Base-by-base conservation (phyloP, 2,888 invertebrate genomes). In the Cryptocephalus primarius region DNA sequence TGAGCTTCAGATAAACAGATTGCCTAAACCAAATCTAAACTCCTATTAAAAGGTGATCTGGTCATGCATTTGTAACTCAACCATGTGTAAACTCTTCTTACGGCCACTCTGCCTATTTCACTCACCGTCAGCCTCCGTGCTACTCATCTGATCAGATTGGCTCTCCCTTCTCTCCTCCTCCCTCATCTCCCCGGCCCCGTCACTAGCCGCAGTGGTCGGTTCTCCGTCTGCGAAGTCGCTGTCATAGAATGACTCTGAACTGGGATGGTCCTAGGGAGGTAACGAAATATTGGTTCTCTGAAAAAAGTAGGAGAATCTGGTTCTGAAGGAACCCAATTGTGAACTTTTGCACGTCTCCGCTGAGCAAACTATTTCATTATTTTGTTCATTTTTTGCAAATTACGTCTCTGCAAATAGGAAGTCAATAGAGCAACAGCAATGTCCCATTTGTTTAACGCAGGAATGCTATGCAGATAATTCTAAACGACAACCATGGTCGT, bases 201-300 rank as follows among this genome's bases (percentile, higher is more conserved):
- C 58, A 40, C 49, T 45, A 8, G 55, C 54, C 9, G 54, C 64
- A 48, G 53, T 56, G 45, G 63, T 72, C 47, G 62, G 73, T 61
- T 76, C 83, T 1, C 78, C 81, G 46, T 85, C 87, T 1, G 86
- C 86, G 57, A 86, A 85, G 65, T 87, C 87, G 59, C 87, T 92
- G 63, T 93, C 93, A 68, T 91, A 91, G 70, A 88, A 88, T 12
- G 89, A 88, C 64, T 91, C 90, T 0, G 88, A 88, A 60, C 88
- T 88, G 1, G 85, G 87, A 67, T 86, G 86, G 63, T 89, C 89
- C 85, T 87, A 60, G 40, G 66, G 61, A 54, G 32, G 42, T 40
- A 46, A n/a, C 11, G 2, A 9, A 42, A 34, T 1, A 11, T 8
- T 6, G 32, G 14, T 9, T 22, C 13, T 36, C 4, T 32, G 1